phyloP scores from a whole-genome alignment of 2,797 vertebrate species.

The Rhinophrynus dorsalis region DNA sequence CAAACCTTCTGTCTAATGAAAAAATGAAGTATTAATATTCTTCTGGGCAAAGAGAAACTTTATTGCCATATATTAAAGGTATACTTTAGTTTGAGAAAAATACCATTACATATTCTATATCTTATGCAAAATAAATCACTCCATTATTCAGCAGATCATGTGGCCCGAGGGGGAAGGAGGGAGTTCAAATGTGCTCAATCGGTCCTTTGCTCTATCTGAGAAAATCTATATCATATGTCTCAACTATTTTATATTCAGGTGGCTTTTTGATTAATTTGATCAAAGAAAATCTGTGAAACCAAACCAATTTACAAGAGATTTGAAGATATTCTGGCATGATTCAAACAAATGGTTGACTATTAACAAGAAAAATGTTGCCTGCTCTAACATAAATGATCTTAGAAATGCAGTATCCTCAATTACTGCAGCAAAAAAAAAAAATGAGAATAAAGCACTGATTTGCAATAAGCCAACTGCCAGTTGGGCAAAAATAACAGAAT shows the following conservation, averaged over 20 bases:
- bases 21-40: conserved; percentile 49
- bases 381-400: conserved; percentile 59
- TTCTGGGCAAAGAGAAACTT: conserved; percentile 40
- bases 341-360: conserved; percentile 58
- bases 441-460: conserved; percentile 49
- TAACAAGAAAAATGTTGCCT: conserved; percentile 59
- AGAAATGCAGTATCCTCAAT: conserved; percentile 56
- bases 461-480: conserved; percentile 57
- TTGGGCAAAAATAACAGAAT: conserved; percentile 40
- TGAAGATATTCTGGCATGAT: conserved; percentile 53
- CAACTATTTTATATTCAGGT: conserved; percentile 48
- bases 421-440: conserved; percentile 52
- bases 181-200: conserved; percentile 30
- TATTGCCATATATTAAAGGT: conserved; percentile 45
- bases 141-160: conserved; percentile 47
- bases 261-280: conserved; percentile 59
- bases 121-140: conserved; percentile 48
- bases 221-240: conserved; percentile 38
- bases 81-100: conserved; percentile 40
- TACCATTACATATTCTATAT: conserved; percentile 46
- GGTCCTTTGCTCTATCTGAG: conserved; percentile 27
- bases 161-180: conserved; percentile 22
- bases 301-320: conserved; percentile 60
- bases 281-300: conserved; percentile 57
- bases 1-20: conserved; percentile 43